phyloP scores from a whole-genome alignment of 2,797 vertebrate species.

The Hydrophis major region DNA sequence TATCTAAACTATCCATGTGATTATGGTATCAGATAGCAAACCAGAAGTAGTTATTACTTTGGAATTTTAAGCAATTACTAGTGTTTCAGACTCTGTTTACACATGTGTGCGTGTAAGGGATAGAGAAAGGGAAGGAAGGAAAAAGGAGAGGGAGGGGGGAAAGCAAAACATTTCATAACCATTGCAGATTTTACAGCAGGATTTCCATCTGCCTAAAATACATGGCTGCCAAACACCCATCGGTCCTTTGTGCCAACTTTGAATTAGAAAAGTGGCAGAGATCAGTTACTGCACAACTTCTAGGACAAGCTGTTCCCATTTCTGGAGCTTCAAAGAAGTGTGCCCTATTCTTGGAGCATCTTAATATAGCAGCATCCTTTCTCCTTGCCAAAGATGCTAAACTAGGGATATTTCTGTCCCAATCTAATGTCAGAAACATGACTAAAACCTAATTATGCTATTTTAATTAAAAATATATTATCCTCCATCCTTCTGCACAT shows the following conservation, averaged over 20 bases:
- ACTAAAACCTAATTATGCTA: neutral
- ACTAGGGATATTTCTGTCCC: neutral
- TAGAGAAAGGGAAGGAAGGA: neutral
- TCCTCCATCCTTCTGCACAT: neutral
- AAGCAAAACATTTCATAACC: neutral
- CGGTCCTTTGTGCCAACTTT: neutral
- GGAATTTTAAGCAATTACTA: conserved; percentile 23
- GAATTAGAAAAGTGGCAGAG: neutral
- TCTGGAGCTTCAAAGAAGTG: neutral
- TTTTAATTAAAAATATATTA: neutral
- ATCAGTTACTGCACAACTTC: neutral
- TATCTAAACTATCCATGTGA: neutral
- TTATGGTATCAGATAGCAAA: conserved; percentile 7
- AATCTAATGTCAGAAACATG: neutral
- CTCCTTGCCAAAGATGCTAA: neutral
- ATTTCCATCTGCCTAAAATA: neutral
- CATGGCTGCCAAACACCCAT: neutral
- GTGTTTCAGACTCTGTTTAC: conserved; percentile 28
- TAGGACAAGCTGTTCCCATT: neutral
- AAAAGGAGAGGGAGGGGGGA: neutral
- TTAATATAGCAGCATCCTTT: neutral
- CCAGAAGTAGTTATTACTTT: conserved; percentile 4
- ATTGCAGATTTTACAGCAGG: conserved; percentile 7
- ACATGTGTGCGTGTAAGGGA: neutral
- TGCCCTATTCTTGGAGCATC: neutral